phyloP scores from a whole-genome alignment of 1,140 invertebrate species.

The Macrotrachela quadricornifera region DNA sequence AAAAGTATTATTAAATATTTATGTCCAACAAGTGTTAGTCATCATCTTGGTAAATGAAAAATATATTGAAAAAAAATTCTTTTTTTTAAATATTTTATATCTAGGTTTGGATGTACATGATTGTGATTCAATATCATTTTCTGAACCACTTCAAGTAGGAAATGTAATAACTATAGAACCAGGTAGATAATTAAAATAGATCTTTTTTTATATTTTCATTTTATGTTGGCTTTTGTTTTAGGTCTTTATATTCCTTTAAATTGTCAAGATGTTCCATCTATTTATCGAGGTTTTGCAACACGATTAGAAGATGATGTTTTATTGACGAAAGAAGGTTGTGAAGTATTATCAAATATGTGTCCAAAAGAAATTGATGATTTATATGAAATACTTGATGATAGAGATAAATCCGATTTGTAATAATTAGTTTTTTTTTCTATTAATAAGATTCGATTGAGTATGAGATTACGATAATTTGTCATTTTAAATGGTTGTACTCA shows the following conservation, averaged over 20 bases:
- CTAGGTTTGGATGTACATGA: slow-evolving; percentile 96
- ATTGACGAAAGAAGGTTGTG: slow-evolving; percentile 43
- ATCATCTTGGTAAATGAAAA: no score
- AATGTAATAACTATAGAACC: slow-evolving; percentile 94
- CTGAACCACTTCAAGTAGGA: slow-evolving; percentile 45
- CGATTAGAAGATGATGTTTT: slow-evolving; percentile 87
- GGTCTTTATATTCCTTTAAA: no score
- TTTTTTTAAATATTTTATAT: slow-evolving; percentile 35
- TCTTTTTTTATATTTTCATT: no score
- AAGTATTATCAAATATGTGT: slow-evolving; percentile 49
- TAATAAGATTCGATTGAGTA: no score
- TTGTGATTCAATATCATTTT: slow-evolving; percentile 50
- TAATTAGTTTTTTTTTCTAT: no score
- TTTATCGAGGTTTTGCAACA: slow-evolving; percentile 72
- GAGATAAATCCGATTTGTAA: no score
- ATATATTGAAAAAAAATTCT: no score
- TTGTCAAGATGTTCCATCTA: slow-evolving; percentile 34
- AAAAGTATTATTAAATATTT: no score
- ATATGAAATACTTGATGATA: slow-evolving; percentile 27
- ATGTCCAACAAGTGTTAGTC: no score
- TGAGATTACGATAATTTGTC: no score
- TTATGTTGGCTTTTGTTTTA: no score
- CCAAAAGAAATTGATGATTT: slow-evolving; percentile 55
- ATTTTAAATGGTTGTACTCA: no score
- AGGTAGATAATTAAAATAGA: slow-evolving; percentile 39